Percentiles rank a stretch among this genome's conserved stretches.
These are phyloP conservation scores for Mamestra configurata DNA, from an alignment of 1,140 invertebrate genomes.

Conservation along the genomic window DNA sequence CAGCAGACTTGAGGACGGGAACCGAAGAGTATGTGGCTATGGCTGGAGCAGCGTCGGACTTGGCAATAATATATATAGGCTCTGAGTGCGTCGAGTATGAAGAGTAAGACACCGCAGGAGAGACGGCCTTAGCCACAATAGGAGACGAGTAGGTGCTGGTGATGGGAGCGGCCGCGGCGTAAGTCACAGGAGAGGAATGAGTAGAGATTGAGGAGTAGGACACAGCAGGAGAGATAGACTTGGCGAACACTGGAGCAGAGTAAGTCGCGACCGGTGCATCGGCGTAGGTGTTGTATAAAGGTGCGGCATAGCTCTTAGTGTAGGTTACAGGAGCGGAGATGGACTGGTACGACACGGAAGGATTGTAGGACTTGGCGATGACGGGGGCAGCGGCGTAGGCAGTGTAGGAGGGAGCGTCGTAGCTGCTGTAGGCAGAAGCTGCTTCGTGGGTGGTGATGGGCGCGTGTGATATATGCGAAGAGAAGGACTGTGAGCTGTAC, in stretches of 20 bases:
- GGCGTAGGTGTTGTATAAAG: slow-evolving; percentile 36
- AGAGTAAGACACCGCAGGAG: slow-evolving; percentile 67
- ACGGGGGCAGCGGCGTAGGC: slow-evolving; percentile 55
- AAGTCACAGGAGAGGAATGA: slow-evolving; percentile 54
- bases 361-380: slow-evolving; percentile 52
- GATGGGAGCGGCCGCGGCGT: slow-evolving; percentile 48
- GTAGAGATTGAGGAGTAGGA: slow-evolving; percentile 51
- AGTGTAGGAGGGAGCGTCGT: slow-evolving; percentile 54
- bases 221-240: slow-evolving; percentile 53
- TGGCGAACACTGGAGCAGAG: slow-evolving; percentile 56
- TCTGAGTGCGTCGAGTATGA: slow-evolving; percentile 58
- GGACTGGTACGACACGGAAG: slow-evolving; percentile 65
- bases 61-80: slow-evolving; percentile 1
- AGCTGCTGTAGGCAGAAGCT: slow-evolving; percentile 56
- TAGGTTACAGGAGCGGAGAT: slow-evolving; percentile 60
- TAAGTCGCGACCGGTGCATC: slow-evolving; percentile 64
- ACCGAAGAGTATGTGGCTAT: slow-evolving; percentile 59
- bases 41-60: slow-evolving; percentile 48
- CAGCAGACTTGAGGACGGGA: slow-evolving; percentile 48
- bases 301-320: slow-evolving; percentile 50
- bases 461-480: slow-evolving; percentile 65
- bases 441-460: slow-evolving; percentile 62
- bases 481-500: slow-evolving; percentile 68
- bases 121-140: slow-evolving; percentile 43
- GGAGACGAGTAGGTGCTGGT: slow-evolving; percentile 49